Evolutionary conservation across 2,888 invertebrate species (phyloP).

Genomic region (Dexiosoma caninum): DNA sequence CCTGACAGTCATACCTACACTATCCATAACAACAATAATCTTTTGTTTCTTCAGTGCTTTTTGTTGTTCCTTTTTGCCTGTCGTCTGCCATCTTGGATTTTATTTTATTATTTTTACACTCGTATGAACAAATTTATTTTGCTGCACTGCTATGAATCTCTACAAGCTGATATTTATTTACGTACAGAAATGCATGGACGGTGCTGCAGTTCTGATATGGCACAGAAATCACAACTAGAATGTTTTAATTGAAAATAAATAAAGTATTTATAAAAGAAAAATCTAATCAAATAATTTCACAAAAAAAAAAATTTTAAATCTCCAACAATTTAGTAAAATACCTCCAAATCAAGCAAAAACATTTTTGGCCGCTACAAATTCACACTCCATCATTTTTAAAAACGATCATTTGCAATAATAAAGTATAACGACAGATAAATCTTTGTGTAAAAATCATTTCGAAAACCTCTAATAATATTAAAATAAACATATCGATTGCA

Average conservation of each 20-base stretch:
- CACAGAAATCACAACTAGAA: background rate
- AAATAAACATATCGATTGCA: background rate
- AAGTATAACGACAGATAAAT: no score
- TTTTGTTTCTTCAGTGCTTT: slow-evolving; percentile 25
- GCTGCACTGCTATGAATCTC: slow-evolving; percentile 11
- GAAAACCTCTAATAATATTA: no score
- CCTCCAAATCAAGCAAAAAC: no score
- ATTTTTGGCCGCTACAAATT: no score
- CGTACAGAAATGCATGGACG: no score
- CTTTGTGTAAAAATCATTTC: no score
- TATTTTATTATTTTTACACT: background rate
- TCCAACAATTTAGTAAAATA: no score
- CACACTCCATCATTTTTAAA: no score
- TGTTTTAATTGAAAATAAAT: background rate
- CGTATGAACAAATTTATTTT: slow-evolving; percentile 27
- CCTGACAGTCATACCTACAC: slow-evolving; percentile 54
- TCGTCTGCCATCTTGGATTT: background rate
- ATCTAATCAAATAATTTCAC: no score
- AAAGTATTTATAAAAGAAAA: no score
- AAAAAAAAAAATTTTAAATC: no score
- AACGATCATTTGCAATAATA: no score
- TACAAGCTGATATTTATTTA: background rate
- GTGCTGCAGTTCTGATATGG: background rate
- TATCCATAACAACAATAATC: slow-evolving; percentile 51
- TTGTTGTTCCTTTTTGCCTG: background rate